phyloP scores from a whole-genome alignment of 2,797 vertebrate species.

The Orientallactaga sibirica region DNA sequence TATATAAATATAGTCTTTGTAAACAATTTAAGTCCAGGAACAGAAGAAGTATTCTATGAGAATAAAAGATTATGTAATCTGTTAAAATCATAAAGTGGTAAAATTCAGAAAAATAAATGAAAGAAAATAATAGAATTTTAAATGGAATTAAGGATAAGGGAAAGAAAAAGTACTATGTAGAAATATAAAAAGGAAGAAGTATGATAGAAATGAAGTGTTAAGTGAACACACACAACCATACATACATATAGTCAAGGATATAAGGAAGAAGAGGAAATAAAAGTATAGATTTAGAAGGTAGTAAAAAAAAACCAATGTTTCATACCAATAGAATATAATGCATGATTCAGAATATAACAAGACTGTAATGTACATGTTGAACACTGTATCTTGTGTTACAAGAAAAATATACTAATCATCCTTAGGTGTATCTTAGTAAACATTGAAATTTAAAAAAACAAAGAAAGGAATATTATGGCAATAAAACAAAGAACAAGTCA shows the following conservation, averaged over 20 bases:
- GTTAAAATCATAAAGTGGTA: neutral
- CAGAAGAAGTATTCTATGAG: neutral
- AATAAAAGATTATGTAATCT: neutral
- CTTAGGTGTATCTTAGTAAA: neutral
- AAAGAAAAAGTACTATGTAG: too few relatives aligned
- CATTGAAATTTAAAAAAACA: conserved; percentile 18
- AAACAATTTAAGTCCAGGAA: neutral
- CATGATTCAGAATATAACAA: neutral
- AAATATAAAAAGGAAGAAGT: neutral
- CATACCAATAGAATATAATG: neutral
- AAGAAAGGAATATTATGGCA: neutral
- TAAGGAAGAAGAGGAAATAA: neutral
- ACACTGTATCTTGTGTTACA: neutral
- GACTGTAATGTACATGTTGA: neutral
- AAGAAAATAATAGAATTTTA: neutral
- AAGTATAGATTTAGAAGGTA: neutral
- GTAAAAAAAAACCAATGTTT: neutral
- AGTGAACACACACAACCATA: neutral
- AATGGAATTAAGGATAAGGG: neutral
- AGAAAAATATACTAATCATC: neutral
- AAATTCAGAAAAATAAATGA: neutral
- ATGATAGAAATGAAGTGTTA: neutral
- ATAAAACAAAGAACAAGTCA: conserved; percentile 4
- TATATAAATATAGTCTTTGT: neutral
- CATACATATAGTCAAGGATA: neutral